Base-by-base conservation (phyloP, 2,797 vertebrate species). In the Astyanax mexicanus region DNA sequence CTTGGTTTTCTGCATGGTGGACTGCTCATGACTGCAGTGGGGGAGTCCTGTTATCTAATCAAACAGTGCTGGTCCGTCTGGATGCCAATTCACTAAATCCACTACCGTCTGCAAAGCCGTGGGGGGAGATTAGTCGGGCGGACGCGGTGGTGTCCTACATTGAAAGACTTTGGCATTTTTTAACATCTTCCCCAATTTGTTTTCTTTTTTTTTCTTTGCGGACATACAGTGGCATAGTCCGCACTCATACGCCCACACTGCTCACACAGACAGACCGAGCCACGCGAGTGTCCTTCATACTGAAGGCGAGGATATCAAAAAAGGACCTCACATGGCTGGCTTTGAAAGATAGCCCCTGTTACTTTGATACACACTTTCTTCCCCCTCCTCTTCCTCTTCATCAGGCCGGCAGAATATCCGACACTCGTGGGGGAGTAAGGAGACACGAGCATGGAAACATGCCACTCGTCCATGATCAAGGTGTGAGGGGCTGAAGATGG, bases 41-140 rank as follows among this genome's bases (percentile, higher is more conserved):
- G 84, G 88, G 54, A 66, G 90, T 88, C 86, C 88, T 90, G 90
- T 93, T 92, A 93, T 93, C 91, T 92, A 92, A 93, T 92, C 92
- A 90, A 91, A 92, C 90, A 92, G 92, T 89, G 85, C 87, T 90
- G 91, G 91, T 91, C 88, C 91, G 89, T 90, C 87, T 86, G 83
- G 87, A 91, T 92, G 90, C 92, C 91, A 93, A 85, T 85, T 90
- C 84, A 82, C 67, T 88, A 93, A 93, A 93, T 92, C 90, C 88
- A 88, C 82, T 85, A 88, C 91, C 87, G 84, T 87, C 90, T 89
- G 91, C 88, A 90, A 88, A 91, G 88, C 91, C 89, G 82, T 88
- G 83, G 89, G 91, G 88, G 90, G 86, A 92, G 92, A 93, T 93
- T 92, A 93, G 88, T 90, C 32, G 77, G 84, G 87, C 74, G 89